phyloP scores from a whole-genome alignment of 2,113 vertebrate species.

The Burhinus oedicnemus region DNA sequence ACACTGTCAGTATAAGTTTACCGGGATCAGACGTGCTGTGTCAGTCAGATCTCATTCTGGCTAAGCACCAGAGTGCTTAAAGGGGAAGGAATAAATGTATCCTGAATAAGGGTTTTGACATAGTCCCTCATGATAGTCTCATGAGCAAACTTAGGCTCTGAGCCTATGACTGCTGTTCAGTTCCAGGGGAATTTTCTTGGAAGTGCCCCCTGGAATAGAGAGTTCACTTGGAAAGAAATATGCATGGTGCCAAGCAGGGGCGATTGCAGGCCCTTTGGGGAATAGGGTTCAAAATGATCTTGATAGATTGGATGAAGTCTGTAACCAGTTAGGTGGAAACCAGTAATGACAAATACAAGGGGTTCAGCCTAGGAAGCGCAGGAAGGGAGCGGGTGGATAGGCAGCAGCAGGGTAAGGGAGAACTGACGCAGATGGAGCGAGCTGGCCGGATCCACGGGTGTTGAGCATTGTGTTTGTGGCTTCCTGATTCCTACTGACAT shows the following conservation, averaged over 20 bases:
- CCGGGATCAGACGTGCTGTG: not conserved
- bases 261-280: not conserved
- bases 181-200: not conserved
- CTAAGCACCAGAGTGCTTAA: not conserved
- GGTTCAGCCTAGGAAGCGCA: not conserved
- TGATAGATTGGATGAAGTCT: not conserved
- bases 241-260: not conserved
- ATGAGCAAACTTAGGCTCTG: not conserved
- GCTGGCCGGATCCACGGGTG: not conserved
- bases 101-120: not conserved
- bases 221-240: not conserved
- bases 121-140: not conserved
- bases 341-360: not conserved
- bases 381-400: not conserved
- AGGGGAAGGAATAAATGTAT: not conserved
- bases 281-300: not conserved
- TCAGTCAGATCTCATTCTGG: not conserved
- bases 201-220: not conserved
- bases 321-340: not conserved
- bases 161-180: not conserved
- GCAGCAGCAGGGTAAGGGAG: not conserved
- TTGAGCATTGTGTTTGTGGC: not conserved
- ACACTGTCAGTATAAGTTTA: not conserved
- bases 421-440: not conserved
- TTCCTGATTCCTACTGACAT: not conserved